Conservation (phyloP, 1,140 invertebrate species). For the Manduca sexta region DNA sequence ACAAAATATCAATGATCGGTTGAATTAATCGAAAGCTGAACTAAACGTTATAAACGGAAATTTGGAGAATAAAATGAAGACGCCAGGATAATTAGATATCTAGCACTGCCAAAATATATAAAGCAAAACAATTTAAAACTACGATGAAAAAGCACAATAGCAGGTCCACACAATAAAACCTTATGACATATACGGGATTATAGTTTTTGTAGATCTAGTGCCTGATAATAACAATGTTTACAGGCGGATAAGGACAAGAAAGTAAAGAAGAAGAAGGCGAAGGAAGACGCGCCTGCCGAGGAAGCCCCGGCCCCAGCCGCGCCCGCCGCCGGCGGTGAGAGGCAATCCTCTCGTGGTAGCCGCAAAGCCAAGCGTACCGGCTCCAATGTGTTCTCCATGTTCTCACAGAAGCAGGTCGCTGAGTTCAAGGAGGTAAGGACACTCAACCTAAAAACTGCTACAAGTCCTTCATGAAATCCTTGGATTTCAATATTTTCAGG, state of each 20-base stretch:
- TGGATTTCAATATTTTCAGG: no score
- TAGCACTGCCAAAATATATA: no score
- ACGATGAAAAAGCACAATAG: no score
- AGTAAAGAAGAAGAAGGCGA: conserved; percentile 88
- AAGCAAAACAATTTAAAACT: no score
- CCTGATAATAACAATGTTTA: conserved; percentile 3
- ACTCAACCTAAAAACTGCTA: background rate
- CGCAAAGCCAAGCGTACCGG: conserved; percentile 89
- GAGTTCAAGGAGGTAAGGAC: conserved; percentile 94
- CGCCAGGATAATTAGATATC: no score
- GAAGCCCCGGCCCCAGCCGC: conserved; percentile 76
- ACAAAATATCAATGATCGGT: no score
- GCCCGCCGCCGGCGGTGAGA: conserved; percentile 73
- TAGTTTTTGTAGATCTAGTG: no score
- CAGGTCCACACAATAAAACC: no score
- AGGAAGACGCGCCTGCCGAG: conserved; percentile 77
- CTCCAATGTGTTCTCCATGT: conserved; percentile 96
- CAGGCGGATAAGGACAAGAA: conserved; percentile 86
- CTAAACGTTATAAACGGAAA: no score
- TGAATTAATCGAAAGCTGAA: background rate
- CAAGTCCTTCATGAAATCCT: no score
- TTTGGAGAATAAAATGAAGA: no score
- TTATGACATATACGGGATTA: no score
- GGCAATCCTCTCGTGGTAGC: conserved; percentile 77
- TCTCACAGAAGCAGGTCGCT: conserved; percentile 94